Base-by-base conservation (phyloP, 1,140 invertebrate genomes). In the Bombus terrestris region DNA sequence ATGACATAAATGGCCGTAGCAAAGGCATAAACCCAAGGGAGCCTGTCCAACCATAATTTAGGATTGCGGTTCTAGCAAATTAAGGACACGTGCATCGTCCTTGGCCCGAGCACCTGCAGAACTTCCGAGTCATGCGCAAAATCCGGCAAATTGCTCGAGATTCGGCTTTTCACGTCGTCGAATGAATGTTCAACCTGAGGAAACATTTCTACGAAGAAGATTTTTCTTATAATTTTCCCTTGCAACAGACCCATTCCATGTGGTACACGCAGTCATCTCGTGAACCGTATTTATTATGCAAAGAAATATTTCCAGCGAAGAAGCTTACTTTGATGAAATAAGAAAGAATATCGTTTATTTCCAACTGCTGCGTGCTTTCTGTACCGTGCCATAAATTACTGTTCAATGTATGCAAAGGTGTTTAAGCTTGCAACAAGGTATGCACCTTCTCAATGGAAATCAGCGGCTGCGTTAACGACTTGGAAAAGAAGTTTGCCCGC, bases 51-150 rank as follows among this genome's bases (percentile, higher is more conserved):
- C 73, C 73, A n/a, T 43, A 74, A 74, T 74, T 74, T 74, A 74
- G 73, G 73, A 47, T 74, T 74, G 73, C 73, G 73, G 73, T 53
- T 74, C n/a, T 12, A 43, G 43, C 22, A 74, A 74, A 74, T 74
- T 74, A 74, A 74, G 73, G 73, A 25, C 72, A 73, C 39, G 72
- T n/a, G 72, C 43, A 53, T 25, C 15, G 43, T 53, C 73, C 43
- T 53, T 53, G 41, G 73, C 43, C 73, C 53, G 73, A 32, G 25
- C 47, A 74, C 73, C 73, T 74, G 73, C 43, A 74, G 32, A n/a
- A 35, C 43, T 73, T n/a, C 25, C 32, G 12, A 28, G 37, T n/a
- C 32, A 28, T 73, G 71, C 28, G 39, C 39, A 43, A n/a, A 73
- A 41, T n/a, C 39, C 71, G 39, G 39, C n/a, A 43, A 32, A 73